Conservation (phyloP, 2,888 invertebrate genomes). For the Caenorhabditis imperialis region DNA sequence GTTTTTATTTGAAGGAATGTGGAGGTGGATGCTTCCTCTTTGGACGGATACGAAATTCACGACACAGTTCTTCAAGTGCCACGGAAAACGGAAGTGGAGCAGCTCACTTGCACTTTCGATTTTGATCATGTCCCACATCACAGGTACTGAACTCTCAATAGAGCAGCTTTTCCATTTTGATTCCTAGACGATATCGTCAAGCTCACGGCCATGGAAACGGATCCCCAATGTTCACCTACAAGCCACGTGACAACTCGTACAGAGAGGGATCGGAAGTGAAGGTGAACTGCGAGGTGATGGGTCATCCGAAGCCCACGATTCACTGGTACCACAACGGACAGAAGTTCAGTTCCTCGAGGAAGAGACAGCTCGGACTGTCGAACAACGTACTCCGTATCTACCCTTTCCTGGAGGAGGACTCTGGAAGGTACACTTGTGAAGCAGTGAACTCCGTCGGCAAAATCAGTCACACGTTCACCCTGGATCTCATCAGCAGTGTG, state of each 20-base stretch:
- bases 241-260: conserved; percentile 56
- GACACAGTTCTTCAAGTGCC: conserved; percentile 23
- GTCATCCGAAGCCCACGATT: conserved; percentile 57
- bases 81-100: conserved; percentile 16
- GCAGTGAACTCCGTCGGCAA: conserved; percentile 75
- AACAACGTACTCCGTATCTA: conserved; percentile 73
- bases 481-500: conserved; percentile 62
- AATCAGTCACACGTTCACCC: conserved; percentile 54
- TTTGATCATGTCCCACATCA: conserved; percentile 41
- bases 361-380: conserved; percentile 64
- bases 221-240: conserved; percentile 56
- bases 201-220: conserved; percentile 10
- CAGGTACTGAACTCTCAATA: conserved; percentile 6
- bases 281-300: conserved; percentile 63
- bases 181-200: conserved; percentile 37
- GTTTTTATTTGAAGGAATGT: conserved; percentile 11
- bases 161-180: neutral
- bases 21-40: conserved; percentile 34
- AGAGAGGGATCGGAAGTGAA: conserved; percentile 61
- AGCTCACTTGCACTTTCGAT: conserved; percentile 37
- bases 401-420: conserved; percentile 76
- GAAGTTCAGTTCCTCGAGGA: conserved; percentile 65
- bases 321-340: conserved; percentile 57
- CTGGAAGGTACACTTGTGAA: conserved; percentile 78
- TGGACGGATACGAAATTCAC: conserved; percentile 40